Base-by-base conservation (phyloP, 2,113 vertebrate species). In the Lamprologus lemairii region DNA sequence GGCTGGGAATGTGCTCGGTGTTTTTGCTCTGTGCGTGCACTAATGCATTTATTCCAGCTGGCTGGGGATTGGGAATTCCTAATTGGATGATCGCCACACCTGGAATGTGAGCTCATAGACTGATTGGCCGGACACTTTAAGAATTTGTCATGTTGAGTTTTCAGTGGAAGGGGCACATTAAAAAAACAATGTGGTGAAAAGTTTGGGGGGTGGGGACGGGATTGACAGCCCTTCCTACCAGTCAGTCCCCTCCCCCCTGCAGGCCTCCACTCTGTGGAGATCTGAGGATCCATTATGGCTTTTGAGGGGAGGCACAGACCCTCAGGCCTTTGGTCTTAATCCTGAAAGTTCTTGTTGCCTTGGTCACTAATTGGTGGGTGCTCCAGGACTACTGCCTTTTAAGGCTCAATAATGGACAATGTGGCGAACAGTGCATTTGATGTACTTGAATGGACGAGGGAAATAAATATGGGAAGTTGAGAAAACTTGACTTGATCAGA, bases 231-330 rank as follows among this genome's bases (percentile, higher is more conserved):
- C 75, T 19, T 2, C 81, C 84, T 73, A 33, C 65, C 78, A 63
- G 63, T 57, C 53, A 73, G 16, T 82, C 87, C 87, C 92, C 87
- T 51, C 85, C 87, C 88, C 79, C 81, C 33, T 84, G 14, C 28
- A 82, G 13, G 58, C 84, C 17, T 5, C 31, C 47, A 65, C 79
- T 84, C 35, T 65, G 51, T 85, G 81, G 75, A 86, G 37, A 17
- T 86, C 87, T 83, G 58, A 92, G 81, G 88, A 40, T 91, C 93
- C 88, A 92, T 92, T 93, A 88, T 16, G 84, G 82, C 88, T 83
- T 28, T 87, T 73, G 47, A 71, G 68, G 75, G 85, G 80, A 54
- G 65, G 35, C 33, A 57, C 89, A 51, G 42, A 87, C 85, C 90
- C 86, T 58, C 28, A 81, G 91, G 90, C 83, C 40, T 63, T 65